Evolutionary conservation across 2,113 vertebrate species (phyloP), one percentile per base, ranked within the genome.

Genomic region (Ochotona princeps): DNA sequence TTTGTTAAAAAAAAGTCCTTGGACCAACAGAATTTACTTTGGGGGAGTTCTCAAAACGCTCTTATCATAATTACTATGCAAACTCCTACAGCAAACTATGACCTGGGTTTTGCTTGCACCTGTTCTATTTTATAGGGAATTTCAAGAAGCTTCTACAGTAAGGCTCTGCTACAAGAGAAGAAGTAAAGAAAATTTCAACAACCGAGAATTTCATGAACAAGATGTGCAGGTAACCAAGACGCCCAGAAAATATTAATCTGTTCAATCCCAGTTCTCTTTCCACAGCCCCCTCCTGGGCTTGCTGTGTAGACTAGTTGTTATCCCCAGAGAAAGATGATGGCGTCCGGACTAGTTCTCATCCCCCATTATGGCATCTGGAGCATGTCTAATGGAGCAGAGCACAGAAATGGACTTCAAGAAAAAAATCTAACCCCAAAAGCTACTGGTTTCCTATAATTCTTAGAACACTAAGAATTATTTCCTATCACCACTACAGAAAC

Each of bases 141-240:
- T 85, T 95, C 13, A 69, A 63, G 54, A 76, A 83, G 8, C 9
- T 80, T 94, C 93, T 76, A 80, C 70, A 82, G 92, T 90, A 94
- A 89, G 63, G 0, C 8, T 83, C 9, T 35, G 17, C 25, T 32
- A 54, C 76, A 26, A 95, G 26, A 92, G 44, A 95, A 54, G 2
- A 51, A 4, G 61, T 61, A 87, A 67, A 60, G 32, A 92, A 75
- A 93, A 90, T 49, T 92, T 90, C 20, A 85, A 63, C 18, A 4
- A 78, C n/a, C 86, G 17, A 26, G 4, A 49, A 73, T 87, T 93
- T 93, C 25, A 87, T 72, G 9, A 25, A 49, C 44, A 83, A 70
- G 17, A 30, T 25, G 61, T 17, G 51, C 38, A 54, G 10, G 32
- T 66, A 26, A 78, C 76, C 66, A 61, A 63, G n/a, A 23, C 21